Evolutionary conservation across 2,113 vertebrate genomes (phyloP), one percentile per base, ranked within the genome.

Genomic region (Salvator merianae): DNA sequence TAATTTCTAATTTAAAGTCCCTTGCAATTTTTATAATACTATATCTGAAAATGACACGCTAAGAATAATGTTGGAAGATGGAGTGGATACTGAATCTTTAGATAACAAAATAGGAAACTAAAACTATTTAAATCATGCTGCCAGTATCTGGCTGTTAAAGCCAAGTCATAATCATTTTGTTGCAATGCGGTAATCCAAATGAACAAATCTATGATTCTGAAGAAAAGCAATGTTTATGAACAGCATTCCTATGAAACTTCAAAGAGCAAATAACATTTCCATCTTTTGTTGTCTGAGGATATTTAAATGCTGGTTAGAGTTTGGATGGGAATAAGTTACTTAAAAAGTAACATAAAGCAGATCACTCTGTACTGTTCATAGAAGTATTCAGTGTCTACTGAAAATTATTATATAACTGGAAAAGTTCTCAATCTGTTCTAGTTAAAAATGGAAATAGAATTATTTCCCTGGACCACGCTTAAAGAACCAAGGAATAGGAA

Each of bases 261-360:
- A 40, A 72, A 81, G 2, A 69, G 9, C 34, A 77, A 84, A 55
- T 40, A 70, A 30, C 55, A 12, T 55, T 83, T 9, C 55, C 16
- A 50, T 83, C 3, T 38, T 77, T 69, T 47, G 40, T 28, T 77
- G 34, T 50, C 10, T 28, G 13, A 5, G 36, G 73, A 84, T 69
- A 73, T 77, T 69, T 32, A 55, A 77, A 69, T n/a, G 47, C 74
- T 84, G 55, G 74, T 59, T 77, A 84, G 6, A 84, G 26, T 47
- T 77, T 77, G 77, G 82, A 65, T 47, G 69, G 82, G 69, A 84
- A 77, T 63, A 84, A 77, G 65, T 69, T 84, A 77, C 10, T 47
- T 77, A 84, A 77, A 84, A 84, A 84, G 63, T 34, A 38, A 77
- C 63, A 83, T 28, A 76, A 66, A 76, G 62, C 47, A 59, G 4